Percentiles rank a stretch among this genome's conserved stretches.
Conservation (phyloP, 2,797 vertebrate genomes). For the Limnodromus scolopaceus region DNA sequence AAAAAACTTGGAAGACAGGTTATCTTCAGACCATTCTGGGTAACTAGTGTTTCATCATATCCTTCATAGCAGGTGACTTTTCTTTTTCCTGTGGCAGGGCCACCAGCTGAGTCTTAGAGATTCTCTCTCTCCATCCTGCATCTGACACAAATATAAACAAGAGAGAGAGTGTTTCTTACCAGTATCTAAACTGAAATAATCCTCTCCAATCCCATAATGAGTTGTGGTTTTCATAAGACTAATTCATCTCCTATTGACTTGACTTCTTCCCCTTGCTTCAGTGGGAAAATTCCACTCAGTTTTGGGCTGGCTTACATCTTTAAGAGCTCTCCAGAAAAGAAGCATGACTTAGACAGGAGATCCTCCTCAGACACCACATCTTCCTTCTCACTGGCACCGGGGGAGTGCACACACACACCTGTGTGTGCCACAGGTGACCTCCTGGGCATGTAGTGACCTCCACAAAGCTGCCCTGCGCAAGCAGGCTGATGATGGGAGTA, state of each 20-base stretch:
- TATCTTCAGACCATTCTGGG: neutral
- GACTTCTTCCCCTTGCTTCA: neutral
- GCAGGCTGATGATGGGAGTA: neutral
- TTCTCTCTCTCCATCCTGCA: neutral
- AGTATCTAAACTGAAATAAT: neutral
- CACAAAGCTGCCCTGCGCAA: neutral
- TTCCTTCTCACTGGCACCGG: neutral
- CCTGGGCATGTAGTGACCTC: neutral
- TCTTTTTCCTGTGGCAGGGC: neutral
- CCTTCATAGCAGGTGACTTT: neutral
- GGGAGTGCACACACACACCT: too few species aligned
- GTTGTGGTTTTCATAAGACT: neutral
- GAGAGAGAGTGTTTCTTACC: neutral
- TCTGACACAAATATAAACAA: neutral
- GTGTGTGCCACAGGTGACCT: neutral
- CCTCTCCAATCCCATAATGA: neutral
- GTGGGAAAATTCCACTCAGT: neutral
- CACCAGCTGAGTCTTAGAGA: neutral
- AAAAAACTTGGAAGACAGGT: neutral
- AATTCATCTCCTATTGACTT: neutral
- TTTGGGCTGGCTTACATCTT: neutral
- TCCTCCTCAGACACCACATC: neutral
- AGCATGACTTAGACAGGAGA: neutral
- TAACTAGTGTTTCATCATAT: neutral
- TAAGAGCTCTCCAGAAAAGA: neutral